Percentiles rank a stretch among this genome's conserved stretches.
Evolutionary conservation across 92 coral and sea anemone species (phyloP).

Genomic region (Pocillopora meandrina): DNA sequence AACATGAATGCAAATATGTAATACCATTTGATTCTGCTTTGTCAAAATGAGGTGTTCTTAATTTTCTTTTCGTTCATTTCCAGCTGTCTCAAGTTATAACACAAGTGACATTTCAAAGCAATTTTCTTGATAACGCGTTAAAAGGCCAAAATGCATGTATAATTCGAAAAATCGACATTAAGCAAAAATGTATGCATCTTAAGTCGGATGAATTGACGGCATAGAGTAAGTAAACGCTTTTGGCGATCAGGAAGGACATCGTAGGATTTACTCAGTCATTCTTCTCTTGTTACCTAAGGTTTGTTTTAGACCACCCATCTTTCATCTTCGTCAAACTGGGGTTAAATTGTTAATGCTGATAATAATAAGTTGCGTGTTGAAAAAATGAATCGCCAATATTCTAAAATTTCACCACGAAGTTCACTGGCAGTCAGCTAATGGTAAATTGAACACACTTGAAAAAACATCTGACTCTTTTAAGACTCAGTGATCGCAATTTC

Average conservation of each 20-base stretch:
- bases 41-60: not conserved
- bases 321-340: not conserved
- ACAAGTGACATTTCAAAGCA: constrained; percentile 33
- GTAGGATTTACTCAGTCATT: not conserved
- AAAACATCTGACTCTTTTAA: too few species aligned
- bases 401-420: not conserved
- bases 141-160: constrained; percentile 31
- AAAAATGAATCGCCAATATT: constrained; percentile 12
- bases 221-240: not conserved
- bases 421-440: not conserved
- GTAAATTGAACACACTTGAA: too few species aligned
- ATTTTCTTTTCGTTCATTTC: not conserved
- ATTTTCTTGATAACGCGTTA: constrained; percentile 20
- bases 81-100: constrained; percentile 22
- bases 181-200: constrained; percentile 4
- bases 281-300: not conserved
- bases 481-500: too few species aligned
- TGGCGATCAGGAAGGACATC: not conserved
- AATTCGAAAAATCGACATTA: constrained; percentile 9
- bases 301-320: not conserved
- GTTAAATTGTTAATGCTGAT: not conserved
- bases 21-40: not conserved
- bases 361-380: not conserved
- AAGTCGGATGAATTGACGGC: not conserved
- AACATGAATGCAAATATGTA: not conserved